These are phyloP conservation scores for Catocala fraxini DNA, from an alignment of 2,888 invertebrate species.

Conservation along the genomic window DNA sequence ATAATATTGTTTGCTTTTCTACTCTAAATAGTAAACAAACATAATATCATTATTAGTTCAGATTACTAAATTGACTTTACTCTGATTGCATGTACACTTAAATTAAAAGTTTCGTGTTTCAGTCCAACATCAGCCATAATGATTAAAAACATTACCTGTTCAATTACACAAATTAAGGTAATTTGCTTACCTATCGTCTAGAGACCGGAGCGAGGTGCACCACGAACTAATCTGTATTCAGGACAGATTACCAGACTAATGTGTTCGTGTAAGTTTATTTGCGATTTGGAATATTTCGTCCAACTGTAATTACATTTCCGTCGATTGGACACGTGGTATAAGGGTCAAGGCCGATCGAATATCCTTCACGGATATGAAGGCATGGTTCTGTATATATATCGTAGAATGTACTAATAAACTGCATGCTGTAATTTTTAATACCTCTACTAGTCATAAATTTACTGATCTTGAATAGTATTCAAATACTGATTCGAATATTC, in stretches of 20 bases:
- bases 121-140: constrained; percentile 49
- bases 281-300: too few species aligned
- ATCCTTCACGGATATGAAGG: too few species aligned
- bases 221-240: constrained; percentile 11
- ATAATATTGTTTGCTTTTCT: not conserved
- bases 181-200: constrained; percentile 60
- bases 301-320: too few species aligned
- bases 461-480: too few species aligned
- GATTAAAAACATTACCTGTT: constrained; percentile 64
- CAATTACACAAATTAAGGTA: constrained; percentile 67
- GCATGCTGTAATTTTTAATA: too few species aligned
- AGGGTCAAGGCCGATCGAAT: too few species aligned
- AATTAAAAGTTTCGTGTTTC: constrained; percentile 47
- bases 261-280: too few species aligned
- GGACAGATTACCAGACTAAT: constrained; percentile 5
- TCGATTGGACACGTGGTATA: too few species aligned
- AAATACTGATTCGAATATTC: too few species aligned
- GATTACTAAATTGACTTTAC: not conserved
- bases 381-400: too few species aligned
- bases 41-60: not conserved
- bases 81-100: constrained; percentile 13
- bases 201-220: constrained; percentile 39
- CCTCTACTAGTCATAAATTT: too few species aligned
- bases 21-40: not conserved
- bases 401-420: too few species aligned